Percentiles rank a stretch among this genome's conserved stretches.
Evolutionary conservation across 2,888 invertebrate species (phyloP).

Genomic region (Lycocerus yunnanus): DNA sequence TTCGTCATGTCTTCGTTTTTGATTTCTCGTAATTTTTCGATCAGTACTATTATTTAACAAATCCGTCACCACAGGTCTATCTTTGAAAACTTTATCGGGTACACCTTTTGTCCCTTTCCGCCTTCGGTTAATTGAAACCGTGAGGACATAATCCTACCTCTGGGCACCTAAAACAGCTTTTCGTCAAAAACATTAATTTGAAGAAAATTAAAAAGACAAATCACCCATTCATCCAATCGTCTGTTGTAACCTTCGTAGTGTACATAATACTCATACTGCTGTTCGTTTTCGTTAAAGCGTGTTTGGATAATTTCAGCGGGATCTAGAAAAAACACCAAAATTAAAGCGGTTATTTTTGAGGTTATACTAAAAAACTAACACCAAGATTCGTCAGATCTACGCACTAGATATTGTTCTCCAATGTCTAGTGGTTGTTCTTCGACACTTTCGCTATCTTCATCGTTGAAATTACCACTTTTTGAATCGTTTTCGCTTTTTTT

Average conservation of each 20-base stretch:
- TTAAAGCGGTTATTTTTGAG: conserved; percentile 19
- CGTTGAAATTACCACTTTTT: conserved; percentile 51
- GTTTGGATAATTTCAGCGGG: conserved; percentile 94
- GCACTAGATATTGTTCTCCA: conserved; percentile 86
- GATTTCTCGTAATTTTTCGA: conserved; percentile 92
- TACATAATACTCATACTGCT: conserved; percentile 90
- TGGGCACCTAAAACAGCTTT: conserved; percentile 55
- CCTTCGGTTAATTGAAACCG: conserved; percentile 73
- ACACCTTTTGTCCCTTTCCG: conserved; percentile 47
- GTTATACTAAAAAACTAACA: conserved; percentile 61
- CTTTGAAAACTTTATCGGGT: conserved; percentile 50
- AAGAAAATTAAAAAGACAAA: background rate
- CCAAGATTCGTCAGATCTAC: conserved; percentile 83
- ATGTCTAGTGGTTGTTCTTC: conserved; percentile 78
- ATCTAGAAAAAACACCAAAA: conserved; percentile 59
- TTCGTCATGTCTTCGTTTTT: conserved; percentile 96
- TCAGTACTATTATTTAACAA: conserved; percentile 77
- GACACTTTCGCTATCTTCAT: conserved; percentile 68
- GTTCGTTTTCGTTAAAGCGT: conserved; percentile 73
- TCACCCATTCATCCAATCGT: conserved; percentile 95
- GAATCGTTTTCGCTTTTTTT: conserved; percentile 53
- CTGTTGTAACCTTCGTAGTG: conserved; percentile 97
- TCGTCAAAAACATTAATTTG: background rate
- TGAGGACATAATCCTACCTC: conserved; percentile 79
- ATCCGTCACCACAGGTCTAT: conserved; percentile 62